These are phyloP conservation scores for Heliothis subflexa DNA, from an alignment of 1,140 invertebrate species.

Conservation along the genomic window DNA sequence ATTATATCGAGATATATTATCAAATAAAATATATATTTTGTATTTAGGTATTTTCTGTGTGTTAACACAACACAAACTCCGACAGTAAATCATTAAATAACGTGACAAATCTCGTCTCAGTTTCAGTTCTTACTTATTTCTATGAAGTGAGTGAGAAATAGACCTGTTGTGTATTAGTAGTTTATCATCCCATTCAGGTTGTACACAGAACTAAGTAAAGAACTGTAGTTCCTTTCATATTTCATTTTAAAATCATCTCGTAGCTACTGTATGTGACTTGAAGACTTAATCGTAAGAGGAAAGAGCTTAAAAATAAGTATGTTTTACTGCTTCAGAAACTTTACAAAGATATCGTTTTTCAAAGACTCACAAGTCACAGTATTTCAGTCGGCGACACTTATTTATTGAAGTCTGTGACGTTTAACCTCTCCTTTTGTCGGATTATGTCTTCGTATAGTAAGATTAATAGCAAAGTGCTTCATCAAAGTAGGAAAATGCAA, in stretches of 20 bases:
- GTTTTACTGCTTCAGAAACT: slow-evolving; percentile 30
- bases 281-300: slow-evolving; percentile 36
- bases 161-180: not conserved
- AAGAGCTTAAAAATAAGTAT: slow-evolving; percentile 32
- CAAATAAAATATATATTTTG: no score
- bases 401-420: slow-evolving; percentile 40
- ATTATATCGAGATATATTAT: no score
- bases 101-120: not conserved
- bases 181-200: slow-evolving; percentile 19
- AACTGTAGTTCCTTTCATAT: slow-evolving; percentile 7
- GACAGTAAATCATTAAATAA: not conserved
- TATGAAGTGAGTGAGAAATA: not conserved
- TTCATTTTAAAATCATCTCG: slow-evolving; percentile 23
- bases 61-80: not conserved
- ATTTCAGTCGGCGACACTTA: slow-evolving; percentile 39
- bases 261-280: slow-evolving; percentile 23
- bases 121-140: not conserved
- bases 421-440: slow-evolving; percentile 42
- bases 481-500: slow-evolving; percentile 47
- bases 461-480: slow-evolving; percentile 46
- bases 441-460: slow-evolving; percentile 48
- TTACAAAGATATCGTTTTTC: slow-evolving; percentile 36
- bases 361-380: slow-evolving; percentile 32
- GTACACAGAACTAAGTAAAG: slow-evolving; percentile 21
- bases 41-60: not conserved